Conservation (phyloP, 2,797 vertebrate species). For the Cirrhinus molitorella region DNA sequence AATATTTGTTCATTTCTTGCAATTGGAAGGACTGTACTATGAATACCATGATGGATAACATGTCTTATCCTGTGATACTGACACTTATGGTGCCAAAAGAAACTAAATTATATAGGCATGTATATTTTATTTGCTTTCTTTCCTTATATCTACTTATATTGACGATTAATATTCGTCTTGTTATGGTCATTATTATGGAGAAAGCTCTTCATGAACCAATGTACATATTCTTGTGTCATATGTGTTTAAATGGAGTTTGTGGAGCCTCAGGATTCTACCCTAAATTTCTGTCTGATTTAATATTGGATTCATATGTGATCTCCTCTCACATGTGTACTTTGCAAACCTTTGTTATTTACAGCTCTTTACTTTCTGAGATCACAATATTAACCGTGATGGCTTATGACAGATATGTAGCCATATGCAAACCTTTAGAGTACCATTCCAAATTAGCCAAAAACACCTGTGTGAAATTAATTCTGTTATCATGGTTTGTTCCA, state of each 20-base stretch:
- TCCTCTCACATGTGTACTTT: slow-evolving; percentile 26
- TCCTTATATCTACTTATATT: slow-evolving; percentile 6
- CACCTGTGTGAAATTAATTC: slow-evolving; percentile 14
- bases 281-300: slow-evolving; percentile 53
- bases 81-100: slow-evolving; percentile 36
- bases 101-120: background rate
- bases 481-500: slow-evolving; percentile 31
- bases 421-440: slow-evolving; percentile 73
- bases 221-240: slow-evolving; percentile 36
- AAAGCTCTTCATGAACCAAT: slow-evolving; percentile 34
- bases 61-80: slow-evolving; percentile 10
- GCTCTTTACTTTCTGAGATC: slow-evolving; percentile 63
- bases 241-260: slow-evolving; percentile 51
- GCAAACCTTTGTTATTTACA: slow-evolving; percentile 51
- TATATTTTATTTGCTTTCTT: slow-evolving; percentile 28
- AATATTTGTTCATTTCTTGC: background rate
- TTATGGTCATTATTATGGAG: slow-evolving; percentile 16
- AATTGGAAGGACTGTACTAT: background rate
- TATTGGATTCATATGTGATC: slow-evolving; percentile 42
- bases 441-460: slow-evolving; percentile 39
- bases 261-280: slow-evolving; percentile 55
- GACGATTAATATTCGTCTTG: slow-evolving; percentile 3
- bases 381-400: slow-evolving; percentile 72
- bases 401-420: slow-evolving; percentile 75
- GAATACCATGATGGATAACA: slow-evolving; percentile 17